A percentile compares a stretch with the other conserved stretches of the same genome.
These are phyloP conservation scores for Myrmophylax atrothorax DNA, from an alignment of 2,113 vertebrate species.

Conservation along the genomic window DNA sequence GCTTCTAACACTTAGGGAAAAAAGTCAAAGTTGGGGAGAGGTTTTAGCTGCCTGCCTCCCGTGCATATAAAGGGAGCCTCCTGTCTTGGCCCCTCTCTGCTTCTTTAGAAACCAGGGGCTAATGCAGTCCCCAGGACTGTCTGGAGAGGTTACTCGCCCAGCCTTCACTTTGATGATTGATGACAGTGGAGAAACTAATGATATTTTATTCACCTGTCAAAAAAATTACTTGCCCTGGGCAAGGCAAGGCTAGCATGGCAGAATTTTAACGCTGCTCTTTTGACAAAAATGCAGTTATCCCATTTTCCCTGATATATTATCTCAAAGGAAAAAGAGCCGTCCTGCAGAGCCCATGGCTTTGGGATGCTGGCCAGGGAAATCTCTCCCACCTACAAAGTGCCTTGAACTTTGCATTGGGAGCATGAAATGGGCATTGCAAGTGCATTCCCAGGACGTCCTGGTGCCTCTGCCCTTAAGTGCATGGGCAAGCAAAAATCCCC, in stretches of 20 bases:
- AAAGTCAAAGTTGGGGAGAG: slow-evolving; percentile 14
- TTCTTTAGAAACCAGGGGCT: slow-evolving; percentile 52
- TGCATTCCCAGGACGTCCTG: background rate
- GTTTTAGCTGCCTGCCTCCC: slow-evolving; percentile 35
- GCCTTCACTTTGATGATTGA: slow-evolving; percentile 55
- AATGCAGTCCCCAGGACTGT: slow-evolving; percentile 56
- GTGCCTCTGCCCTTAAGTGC: background rate
- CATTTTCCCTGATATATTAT: background rate
- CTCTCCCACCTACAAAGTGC: slow-evolving; percentile 1
- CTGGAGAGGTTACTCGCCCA: slow-evolving; percentile 63
- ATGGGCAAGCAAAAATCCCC: background rate
- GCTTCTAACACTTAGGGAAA: slow-evolving; percentile 3
- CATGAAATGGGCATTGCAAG: background rate
- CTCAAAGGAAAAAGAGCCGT: background rate
- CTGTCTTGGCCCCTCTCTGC: background rate
- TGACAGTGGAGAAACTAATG: slow-evolving; percentile 63
- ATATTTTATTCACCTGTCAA: slow-evolving; percentile 72
- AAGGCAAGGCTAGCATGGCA: background rate
- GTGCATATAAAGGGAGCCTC: slow-evolving; percentile 18
- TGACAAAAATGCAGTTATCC: background rate
- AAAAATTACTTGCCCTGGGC: slow-evolving; percentile 60
- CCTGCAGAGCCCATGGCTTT: background rate
- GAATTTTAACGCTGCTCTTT: background rate
- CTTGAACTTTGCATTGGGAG: background rate
- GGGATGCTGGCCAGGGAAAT: background rate